Evolutionary conservation across 2,113 vertebrate genomes (phyloP).

Genomic region (Orthonyx spaldingii): DNA sequence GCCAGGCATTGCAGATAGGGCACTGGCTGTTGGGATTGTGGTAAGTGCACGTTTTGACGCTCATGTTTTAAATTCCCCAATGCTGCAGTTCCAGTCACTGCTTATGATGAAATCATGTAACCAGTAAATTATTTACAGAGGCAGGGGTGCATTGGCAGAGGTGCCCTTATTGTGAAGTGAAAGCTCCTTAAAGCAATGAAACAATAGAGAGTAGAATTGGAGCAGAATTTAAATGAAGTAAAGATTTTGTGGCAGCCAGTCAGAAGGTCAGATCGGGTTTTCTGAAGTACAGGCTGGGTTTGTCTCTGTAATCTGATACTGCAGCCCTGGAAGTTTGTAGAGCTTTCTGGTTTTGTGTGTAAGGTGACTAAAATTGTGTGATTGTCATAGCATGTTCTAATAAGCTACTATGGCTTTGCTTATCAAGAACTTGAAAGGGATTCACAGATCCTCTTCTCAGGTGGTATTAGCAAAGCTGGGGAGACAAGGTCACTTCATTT

Average conservation of each 20-base stretch:
- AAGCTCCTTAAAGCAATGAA: slow-evolving; percentile 20
- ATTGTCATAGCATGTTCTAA: not conserved
- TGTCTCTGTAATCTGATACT: not conserved
- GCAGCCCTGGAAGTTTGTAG: not conserved
- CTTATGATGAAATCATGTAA: slow-evolving; percentile 38
- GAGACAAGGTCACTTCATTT: not conserved
- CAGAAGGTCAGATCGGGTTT: not conserved
- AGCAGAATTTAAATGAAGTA: slow-evolving; percentile 53
- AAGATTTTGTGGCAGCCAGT: slow-evolving; percentile 40
- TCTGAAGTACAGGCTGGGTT: not conserved
- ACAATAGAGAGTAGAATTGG: slow-evolving; percentile 34
- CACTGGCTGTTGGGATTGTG: not conserved
- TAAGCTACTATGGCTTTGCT: not conserved
- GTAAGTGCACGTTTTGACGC: not conserved
- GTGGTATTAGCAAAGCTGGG: not conserved
- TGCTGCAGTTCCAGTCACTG: not conserved
- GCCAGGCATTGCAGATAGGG: not conserved
- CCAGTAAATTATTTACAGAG: slow-evolving; percentile 59
- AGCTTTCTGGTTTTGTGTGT: slow-evolving; percentile 20
- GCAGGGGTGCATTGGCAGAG: slow-evolving; percentile 7
- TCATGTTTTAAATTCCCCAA: not conserved
- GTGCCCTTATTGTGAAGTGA: slow-evolving; percentile 36
- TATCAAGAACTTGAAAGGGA: not conserved
- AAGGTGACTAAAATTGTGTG: not conserved
- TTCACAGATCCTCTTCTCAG: not conserved